These are phyloP conservation scores for Upupa epops DNA, from an alignment of 2,113 vertebrate species.

Conservation along the genomic window DNA sequence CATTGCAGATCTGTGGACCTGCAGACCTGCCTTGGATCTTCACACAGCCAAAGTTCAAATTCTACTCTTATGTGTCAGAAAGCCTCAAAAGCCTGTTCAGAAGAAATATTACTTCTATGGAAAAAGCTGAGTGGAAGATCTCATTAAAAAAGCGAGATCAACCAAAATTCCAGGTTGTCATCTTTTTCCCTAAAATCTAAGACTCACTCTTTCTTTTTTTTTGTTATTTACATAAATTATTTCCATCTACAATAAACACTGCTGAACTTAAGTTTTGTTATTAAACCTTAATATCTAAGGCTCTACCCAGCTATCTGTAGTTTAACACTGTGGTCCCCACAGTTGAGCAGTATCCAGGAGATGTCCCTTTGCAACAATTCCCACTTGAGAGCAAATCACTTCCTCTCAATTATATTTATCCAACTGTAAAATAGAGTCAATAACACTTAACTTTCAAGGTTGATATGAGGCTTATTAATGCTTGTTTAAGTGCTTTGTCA, in stretches of 20 bases:
- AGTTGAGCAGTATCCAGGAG: neutral
- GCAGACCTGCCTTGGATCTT: neutral
- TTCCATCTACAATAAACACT: neutral
- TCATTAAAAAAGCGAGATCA: neutral
- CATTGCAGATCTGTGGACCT: neutral
- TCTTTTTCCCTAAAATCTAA: neutral
- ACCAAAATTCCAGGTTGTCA: neutral
- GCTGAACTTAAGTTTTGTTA: neutral
- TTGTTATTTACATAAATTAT: neutral
- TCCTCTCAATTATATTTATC: neutral
- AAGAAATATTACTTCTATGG: neutral
- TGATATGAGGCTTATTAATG: slow-evolving; percentile 40
- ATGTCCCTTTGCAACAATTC: neutral
- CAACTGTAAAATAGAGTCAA: slow-evolving; percentile 7
- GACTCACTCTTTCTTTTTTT: neutral
- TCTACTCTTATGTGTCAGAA: neutral
- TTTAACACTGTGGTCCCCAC: neutral
- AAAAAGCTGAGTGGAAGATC: neutral
- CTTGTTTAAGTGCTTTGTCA: slow-evolving; percentile 31
- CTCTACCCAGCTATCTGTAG: neutral
- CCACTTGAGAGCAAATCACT: neutral
- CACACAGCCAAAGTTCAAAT: neutral
- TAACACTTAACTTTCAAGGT: slow-evolving; percentile 14
- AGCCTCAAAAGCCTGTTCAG: neutral
- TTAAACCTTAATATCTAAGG: neutral